Evolutionary conservation across 2,888 invertebrate genomes (phyloP).

Genomic region (Volucella zonaria): DNA sequence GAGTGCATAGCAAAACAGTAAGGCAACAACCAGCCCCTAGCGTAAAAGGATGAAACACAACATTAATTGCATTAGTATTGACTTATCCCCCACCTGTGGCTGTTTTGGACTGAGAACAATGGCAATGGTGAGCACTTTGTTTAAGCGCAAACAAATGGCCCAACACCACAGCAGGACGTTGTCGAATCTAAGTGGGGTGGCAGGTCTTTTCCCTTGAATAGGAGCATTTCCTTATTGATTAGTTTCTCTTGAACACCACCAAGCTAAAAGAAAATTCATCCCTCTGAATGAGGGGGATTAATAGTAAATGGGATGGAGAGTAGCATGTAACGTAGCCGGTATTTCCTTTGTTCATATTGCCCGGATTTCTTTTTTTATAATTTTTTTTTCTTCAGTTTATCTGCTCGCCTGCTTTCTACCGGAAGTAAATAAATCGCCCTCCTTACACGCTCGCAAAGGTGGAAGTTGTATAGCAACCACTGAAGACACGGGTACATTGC

Average conservation of each 20-base stretch:
- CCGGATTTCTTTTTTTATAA: conserved; percentile 17
- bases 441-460: conserved; percentile 17
- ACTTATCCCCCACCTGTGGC: conserved; percentile 69
- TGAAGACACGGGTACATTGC: conserved; percentile 16
- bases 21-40: conserved; percentile 24
- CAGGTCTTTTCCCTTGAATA: not conserved
- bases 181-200: not conserved
- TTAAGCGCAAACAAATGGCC: conserved; percentile 50
- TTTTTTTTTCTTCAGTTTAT: conserved; percentile 23
- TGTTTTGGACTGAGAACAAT: conserved; percentile 21
- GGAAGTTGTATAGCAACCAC: conserved; percentile 30
- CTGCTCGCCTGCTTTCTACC: conserved; percentile 11
- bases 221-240: conserved; percentile 49
- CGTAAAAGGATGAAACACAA: conserved; percentile 25
- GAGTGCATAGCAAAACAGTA: not conserved
- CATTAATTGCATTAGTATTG: conserved; percentile 64
- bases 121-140: conserved; percentile 49
- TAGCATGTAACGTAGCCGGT: conserved; percentile 3
- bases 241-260: conserved; percentile 27
- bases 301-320: conserved; percentile 9
- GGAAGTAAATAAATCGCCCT: conserved; percentile 52
- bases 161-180: not conserved
- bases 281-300: conserved; percentile 9
- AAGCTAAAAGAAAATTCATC: conserved; percentile 31
- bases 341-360: conserved; percentile 48